phyloP scores from a whole-genome alignment of 1,140 invertebrate species.

The Drosophila subobscura region DNA sequence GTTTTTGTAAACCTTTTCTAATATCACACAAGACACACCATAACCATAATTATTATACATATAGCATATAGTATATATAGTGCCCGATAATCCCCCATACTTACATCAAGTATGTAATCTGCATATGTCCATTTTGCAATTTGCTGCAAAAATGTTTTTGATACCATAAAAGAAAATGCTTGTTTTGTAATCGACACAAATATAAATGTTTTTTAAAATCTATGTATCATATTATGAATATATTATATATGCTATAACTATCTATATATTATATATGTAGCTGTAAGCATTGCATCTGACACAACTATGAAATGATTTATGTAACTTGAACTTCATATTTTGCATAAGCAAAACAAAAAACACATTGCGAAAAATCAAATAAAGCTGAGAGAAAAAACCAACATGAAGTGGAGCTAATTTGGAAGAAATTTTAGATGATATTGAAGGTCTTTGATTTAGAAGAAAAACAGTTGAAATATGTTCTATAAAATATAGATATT shows the following conservation, averaged over 20 bases:
- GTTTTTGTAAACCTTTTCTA: conserved; percentile 74
- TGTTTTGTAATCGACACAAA: conserved; percentile 41
- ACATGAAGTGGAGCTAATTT: neutral
- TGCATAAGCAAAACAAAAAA: conserved; percentile 41
- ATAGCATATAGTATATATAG: conserved; percentile 37
- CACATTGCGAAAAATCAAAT: conserved; percentile 59
- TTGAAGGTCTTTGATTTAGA: too few relatives aligned
- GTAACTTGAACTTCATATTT: conserved; percentile 64
- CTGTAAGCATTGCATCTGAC: conserved; percentile 63
- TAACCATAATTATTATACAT: conserved; percentile 31
- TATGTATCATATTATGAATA: conserved; percentile 43
- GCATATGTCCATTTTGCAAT: conserved; percentile 41
- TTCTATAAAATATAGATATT: too few relatives aligned
- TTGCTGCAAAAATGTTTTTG: conserved; percentile 33
- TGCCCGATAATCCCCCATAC: conserved; percentile 21
- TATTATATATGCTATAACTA: conserved; percentile 45
- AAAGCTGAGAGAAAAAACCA: conserved; percentile 64
- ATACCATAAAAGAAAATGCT: conserved; percentile 40
- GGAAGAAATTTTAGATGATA: neutral
- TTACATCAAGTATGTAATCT: neutral
- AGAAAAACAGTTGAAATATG: too few relatives aligned
- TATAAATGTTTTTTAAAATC: conserved; percentile 45
- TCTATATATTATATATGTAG: conserved; percentile 54
- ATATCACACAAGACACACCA: conserved; percentile 43
- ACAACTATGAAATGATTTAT: conserved; percentile 38